Percentiles rank a stretch among this genome's conserved stretches.
phyloP scores from a whole-genome alignment of 2,888 invertebrate species.

The Sialis fuliginosa region DNA sequence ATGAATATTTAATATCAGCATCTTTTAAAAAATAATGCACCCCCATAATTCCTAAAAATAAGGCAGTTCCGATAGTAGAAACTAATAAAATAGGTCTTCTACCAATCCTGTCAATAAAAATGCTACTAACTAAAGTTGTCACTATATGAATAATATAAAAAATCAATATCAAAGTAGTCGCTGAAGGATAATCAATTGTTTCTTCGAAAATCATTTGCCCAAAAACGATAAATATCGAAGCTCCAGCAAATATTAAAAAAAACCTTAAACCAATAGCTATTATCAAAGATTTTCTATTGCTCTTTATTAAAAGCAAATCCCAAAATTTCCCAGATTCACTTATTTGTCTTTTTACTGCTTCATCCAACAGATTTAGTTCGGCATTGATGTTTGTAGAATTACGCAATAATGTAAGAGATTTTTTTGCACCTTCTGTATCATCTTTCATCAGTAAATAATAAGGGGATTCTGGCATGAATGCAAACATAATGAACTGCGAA shows the following conservation, averaged over 20 bases:
- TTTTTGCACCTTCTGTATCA: background rate
- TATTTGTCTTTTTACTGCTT: slow-evolving; percentile 3
- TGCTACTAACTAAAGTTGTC: slow-evolving; percentile 10
- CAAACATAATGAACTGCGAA: slow-evolving; percentile 7
- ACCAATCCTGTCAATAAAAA: slow-evolving; percentile 15
- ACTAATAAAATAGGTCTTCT: slow-evolving; percentile 21
- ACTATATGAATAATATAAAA: slow-evolving; percentile 21
- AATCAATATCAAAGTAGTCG: slow-evolving; percentile 18
- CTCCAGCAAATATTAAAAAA: background rate
- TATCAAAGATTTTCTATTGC: slow-evolving; percentile 5
- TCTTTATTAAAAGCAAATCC: slow-evolving; percentile 3
- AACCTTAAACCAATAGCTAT: slow-evolving; percentile 2
- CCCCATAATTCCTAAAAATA: background rate
- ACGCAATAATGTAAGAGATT: slow-evolving; percentile 3
- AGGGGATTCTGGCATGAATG: slow-evolving; percentile 11
- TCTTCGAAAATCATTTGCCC: slow-evolving; percentile 11
- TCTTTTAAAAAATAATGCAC: background rate
- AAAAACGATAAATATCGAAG: slow-evolving; percentile 2
- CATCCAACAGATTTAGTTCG: slow-evolving; percentile 2
- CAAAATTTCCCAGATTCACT: slow-evolving; percentile 1
- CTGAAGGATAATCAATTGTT: slow-evolving; percentile 9
- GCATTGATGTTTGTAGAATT: background rate
- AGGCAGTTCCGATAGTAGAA: slow-evolving; percentile 10
- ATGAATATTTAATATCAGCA: background rate
- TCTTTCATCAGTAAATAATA: slow-evolving; percentile 9